phyloP scores from a whole-genome alignment of 30 jellyfish, hydroid and myxozoan species.

The Aurelia aurita region DNA sequence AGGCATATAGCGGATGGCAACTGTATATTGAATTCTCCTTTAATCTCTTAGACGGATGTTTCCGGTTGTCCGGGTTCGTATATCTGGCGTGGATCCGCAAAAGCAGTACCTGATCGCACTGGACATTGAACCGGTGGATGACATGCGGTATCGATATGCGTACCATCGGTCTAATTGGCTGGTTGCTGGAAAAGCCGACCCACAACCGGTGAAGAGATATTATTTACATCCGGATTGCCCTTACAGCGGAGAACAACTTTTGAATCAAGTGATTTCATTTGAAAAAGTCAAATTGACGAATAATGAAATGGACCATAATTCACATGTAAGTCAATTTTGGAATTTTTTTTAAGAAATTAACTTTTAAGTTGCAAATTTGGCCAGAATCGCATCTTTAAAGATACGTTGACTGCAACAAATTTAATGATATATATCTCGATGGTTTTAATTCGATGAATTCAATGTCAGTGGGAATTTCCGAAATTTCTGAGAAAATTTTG shows the following conservation, averaged over 20 bases:
- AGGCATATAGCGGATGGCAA: too few species aligned
- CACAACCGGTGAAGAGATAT: conserved; percentile 69
- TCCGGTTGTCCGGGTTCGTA: conserved; percentile 80
- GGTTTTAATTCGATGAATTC: too few species aligned
- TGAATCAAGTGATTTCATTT: conserved; percentile 76
- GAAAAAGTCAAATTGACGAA: conserved; percentile 80
- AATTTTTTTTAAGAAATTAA: too few species aligned
- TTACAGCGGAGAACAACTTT: conserved; percentile 69
- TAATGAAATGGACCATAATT: conserved; percentile 75
- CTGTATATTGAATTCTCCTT: too few species aligned
- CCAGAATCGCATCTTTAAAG: too few species aligned
- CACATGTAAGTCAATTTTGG: conserved; percentile 50
- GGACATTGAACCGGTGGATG: conserved; percentile 84
- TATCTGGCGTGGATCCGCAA: conserved; percentile 61
- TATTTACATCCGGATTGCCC: conserved; percentile 84
- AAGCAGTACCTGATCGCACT: conserved; percentile 62
- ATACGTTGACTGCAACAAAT: too few species aligned
- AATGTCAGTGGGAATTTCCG: too few species aligned
- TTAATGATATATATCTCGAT: too few species aligned
- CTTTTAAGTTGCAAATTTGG: too few species aligned
- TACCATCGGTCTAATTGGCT: conserved; percentile 84
- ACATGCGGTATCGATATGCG: conserved; percentile 83
- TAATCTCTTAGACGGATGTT: conserved; percentile 70
- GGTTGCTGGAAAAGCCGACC: conserved; percentile 88
- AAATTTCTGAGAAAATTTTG: too few species aligned